phyloP scores from a whole-genome alignment of 2,888 invertebrate species.

The Alcis repandata region DNA sequence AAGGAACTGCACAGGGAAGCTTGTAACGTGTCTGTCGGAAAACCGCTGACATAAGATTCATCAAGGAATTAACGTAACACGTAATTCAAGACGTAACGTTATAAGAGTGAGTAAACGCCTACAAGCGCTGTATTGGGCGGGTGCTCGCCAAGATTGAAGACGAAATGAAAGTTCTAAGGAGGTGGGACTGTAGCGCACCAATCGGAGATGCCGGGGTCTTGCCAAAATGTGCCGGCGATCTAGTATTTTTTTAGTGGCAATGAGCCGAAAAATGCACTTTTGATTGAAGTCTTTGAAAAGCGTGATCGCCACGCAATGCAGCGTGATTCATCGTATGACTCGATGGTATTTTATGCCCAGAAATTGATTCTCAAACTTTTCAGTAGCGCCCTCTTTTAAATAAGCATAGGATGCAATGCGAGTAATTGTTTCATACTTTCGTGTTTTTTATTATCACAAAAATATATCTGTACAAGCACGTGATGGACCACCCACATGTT shows the following conservation, averaged over 20 bases:
- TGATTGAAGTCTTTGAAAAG: not conserved
- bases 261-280: not conserved
- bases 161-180: constrained; percentile 16
- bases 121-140: constrained; percentile 4
- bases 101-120: constrained; percentile 16
- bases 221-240: constrained; percentile 7
- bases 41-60: constrained; percentile 19
- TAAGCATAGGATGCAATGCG: too few species aligned
- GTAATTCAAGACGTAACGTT: constrained; percentile 1
- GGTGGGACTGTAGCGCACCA: constrained; percentile 14
- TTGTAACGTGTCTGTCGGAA: constrained; percentile 4
- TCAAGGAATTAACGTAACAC: constrained; percentile 10
- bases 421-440: too few species aligned
- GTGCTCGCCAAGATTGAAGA: constrained; percentile 15
- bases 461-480: not conserved
- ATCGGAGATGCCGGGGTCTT: constrained; percentile 6
- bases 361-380: too few species aligned
- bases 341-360: too few species aligned
- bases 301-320: not conserved
- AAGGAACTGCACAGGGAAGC: constrained; percentile 11
- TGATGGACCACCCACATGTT: not conserved
- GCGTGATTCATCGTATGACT: not conserved
- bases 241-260: not conserved
- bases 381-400: too few species aligned
- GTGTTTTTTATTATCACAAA: too few species aligned